These are phyloP conservation scores for Microchrysa polita DNA, from an alignment of 2,888 invertebrate genomes.

Conservation along the genomic window DNA sequence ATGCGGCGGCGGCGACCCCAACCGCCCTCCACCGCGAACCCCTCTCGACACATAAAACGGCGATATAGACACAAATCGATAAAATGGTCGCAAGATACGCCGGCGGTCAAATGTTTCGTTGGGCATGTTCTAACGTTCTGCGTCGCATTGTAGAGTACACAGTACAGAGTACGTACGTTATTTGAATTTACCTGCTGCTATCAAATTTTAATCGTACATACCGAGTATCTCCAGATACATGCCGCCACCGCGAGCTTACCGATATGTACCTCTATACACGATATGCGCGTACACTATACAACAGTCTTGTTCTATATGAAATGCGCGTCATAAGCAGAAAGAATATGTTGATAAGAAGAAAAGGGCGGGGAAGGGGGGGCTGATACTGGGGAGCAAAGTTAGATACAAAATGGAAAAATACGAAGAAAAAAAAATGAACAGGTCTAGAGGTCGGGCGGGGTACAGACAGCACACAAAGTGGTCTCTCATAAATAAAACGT, in stretches of 20 bases:
- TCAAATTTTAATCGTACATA: slow-evolving; percentile 24
- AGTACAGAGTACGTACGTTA: neutral
- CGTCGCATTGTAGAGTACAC: slow-evolving; percentile 30
- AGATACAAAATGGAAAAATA: neutral
- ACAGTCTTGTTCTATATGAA: neutral
- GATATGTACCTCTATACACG: neutral
- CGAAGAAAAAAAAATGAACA: too few species aligned
- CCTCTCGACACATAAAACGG: too few species aligned
- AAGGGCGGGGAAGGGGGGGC: too few species aligned
- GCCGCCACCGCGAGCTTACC: too few species aligned
- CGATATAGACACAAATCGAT: slow-evolving; percentile 44
- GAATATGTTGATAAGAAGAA: neutral
- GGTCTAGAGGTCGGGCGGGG: too few species aligned
- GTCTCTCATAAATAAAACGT: too few species aligned
- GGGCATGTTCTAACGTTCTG: too few species aligned
- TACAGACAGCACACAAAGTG: too few species aligned
- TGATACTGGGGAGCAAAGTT: too few species aligned
- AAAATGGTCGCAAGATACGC: slow-evolving; percentile 32
- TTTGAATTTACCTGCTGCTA: slow-evolving; percentile 33
- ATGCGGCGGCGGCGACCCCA: too few species aligned
- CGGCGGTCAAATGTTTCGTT: too few species aligned
- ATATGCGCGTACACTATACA: neutral
- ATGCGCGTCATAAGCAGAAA: neutral
- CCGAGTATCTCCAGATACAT: slow-evolving; percentile 1
- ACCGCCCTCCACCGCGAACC: too few species aligned